Base-by-base conservation (phyloP, 2,797 vertebrate genomes). In the Halcyon badia region DNA sequence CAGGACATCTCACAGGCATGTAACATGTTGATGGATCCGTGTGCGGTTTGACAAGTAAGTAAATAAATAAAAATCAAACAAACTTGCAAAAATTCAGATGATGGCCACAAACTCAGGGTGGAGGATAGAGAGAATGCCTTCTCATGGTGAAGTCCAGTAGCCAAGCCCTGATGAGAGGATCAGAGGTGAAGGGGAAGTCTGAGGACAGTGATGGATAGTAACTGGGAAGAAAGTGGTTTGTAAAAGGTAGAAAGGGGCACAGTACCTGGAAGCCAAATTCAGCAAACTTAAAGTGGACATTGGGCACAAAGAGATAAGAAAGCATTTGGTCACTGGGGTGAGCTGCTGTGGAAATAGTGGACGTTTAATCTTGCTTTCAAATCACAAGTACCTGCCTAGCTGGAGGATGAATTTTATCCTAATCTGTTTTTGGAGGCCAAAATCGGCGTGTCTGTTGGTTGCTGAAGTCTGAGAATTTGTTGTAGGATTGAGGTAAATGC, bases 391-490 rank as follows among this genome's bases (percentile, higher is more conserved):
- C 35, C 60, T 92, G 28, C 62, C 49, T 84, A 61, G 15, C 66
- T 0, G 0, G 31, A 85, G 54, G 84, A 65, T 89, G 49, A 87
- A 66, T 72, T 92, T 91, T 69, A 82, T 41, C 41, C 37, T 88
- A 69, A 92, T 83, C 60, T 92, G 16, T 37, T 46, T 62, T 70
- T 83, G 28, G 52, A 90, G 81, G 73, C 89, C 18, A 71, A 89
- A 90, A 81, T 64, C 3, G 1, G 39, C 1, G 0, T 30, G 24
- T 76, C 37, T 58, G 30, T 71, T 0, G 0, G 31, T 39, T 39
- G 37, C 37, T 65, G 24, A 83, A 73, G 61, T 26, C 61, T 71
- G 68, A 78, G 81, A 30, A 89, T 51, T 73, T 86, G 18, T 73
- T 46, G 48, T 35, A 28, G 48, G 42, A 69, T 92, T 62, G 48